Evolutionary conservation across 1,140 invertebrate genomes (phyloP).

Genomic region (Sipha flava): DNA sequence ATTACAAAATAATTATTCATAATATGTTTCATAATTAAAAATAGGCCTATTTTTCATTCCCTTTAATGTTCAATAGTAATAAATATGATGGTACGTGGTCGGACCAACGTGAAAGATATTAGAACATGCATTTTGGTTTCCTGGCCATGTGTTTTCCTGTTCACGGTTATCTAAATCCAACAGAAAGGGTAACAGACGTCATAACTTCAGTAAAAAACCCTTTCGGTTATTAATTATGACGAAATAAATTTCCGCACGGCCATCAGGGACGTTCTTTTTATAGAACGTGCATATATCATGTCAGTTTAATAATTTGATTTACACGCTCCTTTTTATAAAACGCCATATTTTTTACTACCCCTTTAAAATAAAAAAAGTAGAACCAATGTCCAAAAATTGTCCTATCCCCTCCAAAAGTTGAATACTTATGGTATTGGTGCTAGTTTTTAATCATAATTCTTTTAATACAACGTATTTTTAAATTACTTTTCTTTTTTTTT

Average conservation of each 20-base stretch:
- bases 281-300: slow-evolving; percentile 15
- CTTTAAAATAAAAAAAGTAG: background rate
- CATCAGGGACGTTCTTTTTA: slow-evolving; percentile 26
- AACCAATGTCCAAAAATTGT: background rate
- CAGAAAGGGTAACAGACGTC: slow-evolving; percentile 21
- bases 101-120: slow-evolving; percentile 30
- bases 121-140: slow-evolving; percentile 21
- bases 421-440: too few species aligned
- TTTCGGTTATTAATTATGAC: slow-evolving; percentile 31
- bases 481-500: too few species aligned
- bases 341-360: background rate
- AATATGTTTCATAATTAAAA: background rate
- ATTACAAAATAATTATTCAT: background rate
- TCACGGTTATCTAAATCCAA: slow-evolving; percentile 24
- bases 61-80: slow-evolving; percentile 19
- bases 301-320: slow-evolving; percentile 15
- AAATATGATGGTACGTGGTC: slow-evolving; percentile 22
- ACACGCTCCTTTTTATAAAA: slow-evolving; percentile 3
- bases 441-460: too few species aligned
- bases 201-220: slow-evolving; percentile 15
- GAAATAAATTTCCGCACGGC: slow-evolving; percentile 24
- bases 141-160: slow-evolving; percentile 32
- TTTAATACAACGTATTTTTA: too few species aligned
- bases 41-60: slow-evolving; percentile 3
- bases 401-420: too few species aligned